Evolutionary conservation across 2,888 invertebrate species (phyloP), one percentile per base, ranked within the genome.

Genomic region (Drosophila ustulata): DNA sequence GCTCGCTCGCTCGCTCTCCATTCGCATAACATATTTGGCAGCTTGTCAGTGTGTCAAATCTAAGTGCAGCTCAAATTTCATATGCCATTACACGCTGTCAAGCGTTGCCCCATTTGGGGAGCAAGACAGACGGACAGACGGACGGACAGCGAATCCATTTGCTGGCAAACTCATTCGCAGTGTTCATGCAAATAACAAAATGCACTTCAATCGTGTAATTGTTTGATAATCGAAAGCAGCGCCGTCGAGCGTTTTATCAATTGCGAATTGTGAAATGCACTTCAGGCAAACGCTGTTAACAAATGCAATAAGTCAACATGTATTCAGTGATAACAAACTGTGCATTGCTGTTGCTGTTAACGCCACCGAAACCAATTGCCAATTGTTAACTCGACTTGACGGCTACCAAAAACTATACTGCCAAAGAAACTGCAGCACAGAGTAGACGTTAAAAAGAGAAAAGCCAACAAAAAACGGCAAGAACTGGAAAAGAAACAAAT

Each of bases 21-120:
- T 26, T 26, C 3, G 49, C 28, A 0, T 4, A 4, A 1, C 1
- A 26, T 28, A n/a, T 5, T 39, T 41, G 41, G 32, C 32, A 37
- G 41, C 28, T n/a, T 68, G 66, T 53, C 57, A 52, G 26, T n/a
- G 46, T 46, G 52, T 37, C 51, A 52, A 59, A 63, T 73, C 52
- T 50, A 69, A 55, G 61, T 70, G 73, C 75, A 74, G 56, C 46
- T 66, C 37, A 65, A 49, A 65, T 53, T 56, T 25, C 32, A 51
- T 43, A 25, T 65, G 41, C 41, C 64, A 59, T 59, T 71, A 71
- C 61, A 49, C 52, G 9, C 63, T 64, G 64, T 73, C 43, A 45
- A 56, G 47, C 41, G 46, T 13, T 47, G 28, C 13, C 18, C 18
- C 18, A 18, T 18, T 18, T 18, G 52, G 39, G 43, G 30, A 66